phyloP scores from a whole-genome alignment of 2,113 vertebrate species.

The Pogona vitticeps region DNA sequence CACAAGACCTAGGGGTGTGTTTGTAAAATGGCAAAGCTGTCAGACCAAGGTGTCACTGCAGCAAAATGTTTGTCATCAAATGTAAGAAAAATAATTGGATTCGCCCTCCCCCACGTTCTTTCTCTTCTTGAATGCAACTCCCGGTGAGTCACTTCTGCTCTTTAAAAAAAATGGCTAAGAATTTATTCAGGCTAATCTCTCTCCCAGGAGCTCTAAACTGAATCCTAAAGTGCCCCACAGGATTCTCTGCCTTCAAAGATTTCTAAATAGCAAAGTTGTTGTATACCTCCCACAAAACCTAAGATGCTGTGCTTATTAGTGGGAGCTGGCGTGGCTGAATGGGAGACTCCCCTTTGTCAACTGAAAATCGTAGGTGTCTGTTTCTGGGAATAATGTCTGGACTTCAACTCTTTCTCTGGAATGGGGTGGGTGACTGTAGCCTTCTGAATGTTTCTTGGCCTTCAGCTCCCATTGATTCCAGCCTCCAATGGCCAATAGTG shows the following conservation, averaged over 20 bases:
- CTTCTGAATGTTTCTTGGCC: too few relatives aligned
- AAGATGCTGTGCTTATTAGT: background rate
- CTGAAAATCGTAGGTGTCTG: too few relatives aligned
- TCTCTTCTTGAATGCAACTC: background rate
- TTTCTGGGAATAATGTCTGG: too few relatives aligned
- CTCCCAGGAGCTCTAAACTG: background rate
- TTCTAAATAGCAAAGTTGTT: background rate
- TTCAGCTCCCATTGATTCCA: too few relatives aligned
- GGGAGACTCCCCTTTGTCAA: background rate
- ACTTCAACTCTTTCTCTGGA: background rate
- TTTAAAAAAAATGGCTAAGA: background rate
- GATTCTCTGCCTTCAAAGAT: background rate
- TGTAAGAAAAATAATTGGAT: background rate
- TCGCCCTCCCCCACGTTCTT: too few relatives aligned
- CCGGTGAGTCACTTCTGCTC: rapidly evolving
- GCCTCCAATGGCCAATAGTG: too few relatives aligned
- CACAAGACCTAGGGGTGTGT: background rate
- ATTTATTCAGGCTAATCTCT: background rate
- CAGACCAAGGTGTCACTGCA: background rate
- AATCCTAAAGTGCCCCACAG: background rate
- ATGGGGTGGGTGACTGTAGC: too few relatives aligned
- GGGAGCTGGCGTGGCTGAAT: background rate
- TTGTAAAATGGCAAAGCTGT: background rate
- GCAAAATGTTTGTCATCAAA: background rate
- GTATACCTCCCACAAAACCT: background rate